Base-by-base conservation (phyloP, 2,797 vertebrate genomes). In the Crocidura indochinensis region DNA sequence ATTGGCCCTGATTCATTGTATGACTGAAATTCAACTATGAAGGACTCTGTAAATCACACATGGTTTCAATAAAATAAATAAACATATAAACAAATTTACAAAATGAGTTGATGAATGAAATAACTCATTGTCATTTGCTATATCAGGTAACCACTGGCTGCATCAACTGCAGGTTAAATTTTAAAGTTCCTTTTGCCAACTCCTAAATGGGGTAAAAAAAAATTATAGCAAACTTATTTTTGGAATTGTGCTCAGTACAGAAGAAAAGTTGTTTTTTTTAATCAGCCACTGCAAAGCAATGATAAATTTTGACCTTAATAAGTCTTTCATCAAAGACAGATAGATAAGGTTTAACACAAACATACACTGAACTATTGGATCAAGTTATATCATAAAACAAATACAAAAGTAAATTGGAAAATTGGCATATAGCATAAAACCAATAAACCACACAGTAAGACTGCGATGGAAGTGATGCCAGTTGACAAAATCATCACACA, bases 341-440 rank as follows among this genome's bases (percentile, higher is more conserved):
- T 12, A 81, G 51, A 1, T 74, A 77, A 64, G 26, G 56, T 92
- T 26, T 49, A 56, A 79, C 10, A 67, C 49, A 60, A 7, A 64
- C 46, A 51, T 12, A 46, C 20, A 73, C 31, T 75, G 69, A 56
- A 3, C n/a, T 67, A 62, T 4, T 82, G 46, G n/a, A 83, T 85
- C 84, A 89, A 77, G 26, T 38, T 73, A 53, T 53, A 69, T 46
- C 51, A 60, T 84, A 75, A 95, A 92, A 88, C 65, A 88, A 80
- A 87, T 56, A 31, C 20, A n/a, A 84, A 86, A 94, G 44, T 27
- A 88, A 84, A 80, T 72, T 49, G 78, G 38, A 77, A 95, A 89
- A 73, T 6, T 20, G n/a, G 46, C 79, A 31, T 8, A 11, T 44
- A 8, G 15, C 65, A 73, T 68, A 72, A 75, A 90, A 29, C 15